These are phyloP conservation scores for Brachyalestes nurse DNA, from an alignment of 2,797 vertebrate species.

Conservation along the genomic window DNA sequence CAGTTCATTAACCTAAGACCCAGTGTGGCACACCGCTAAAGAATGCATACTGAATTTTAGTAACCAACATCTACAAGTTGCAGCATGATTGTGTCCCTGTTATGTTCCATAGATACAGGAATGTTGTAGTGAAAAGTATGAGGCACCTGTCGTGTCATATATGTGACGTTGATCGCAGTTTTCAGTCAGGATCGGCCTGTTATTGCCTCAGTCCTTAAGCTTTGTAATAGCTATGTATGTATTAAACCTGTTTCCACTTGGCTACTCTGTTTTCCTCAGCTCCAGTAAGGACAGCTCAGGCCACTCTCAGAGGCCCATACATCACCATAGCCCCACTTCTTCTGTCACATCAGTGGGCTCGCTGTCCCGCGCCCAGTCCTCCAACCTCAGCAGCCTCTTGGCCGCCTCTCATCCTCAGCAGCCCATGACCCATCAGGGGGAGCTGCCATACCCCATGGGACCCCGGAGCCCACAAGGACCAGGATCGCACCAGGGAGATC, in stretches of 20 bases:
- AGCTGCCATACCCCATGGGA: constrained; percentile 74
- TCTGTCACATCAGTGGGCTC: constrained; percentile 92
- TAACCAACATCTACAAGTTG: constrained; percentile 62
- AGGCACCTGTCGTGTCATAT: constrained; percentile 33
- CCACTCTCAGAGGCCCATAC: constrained; percentile 83
- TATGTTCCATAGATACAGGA: constrained; percentile 57
- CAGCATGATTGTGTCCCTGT: constrained; percentile 60
- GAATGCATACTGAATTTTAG: constrained; percentile 58
- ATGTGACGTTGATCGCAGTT: too few relatives aligned
- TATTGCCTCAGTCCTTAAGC: too few relatives aligned
- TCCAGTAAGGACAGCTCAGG: constrained; percentile 85
- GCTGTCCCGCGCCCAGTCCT: constrained; percentile 89
- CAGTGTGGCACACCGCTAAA: constrained; percentile 59
- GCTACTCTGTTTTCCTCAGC: constrained; percentile 73
- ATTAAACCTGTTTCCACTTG: not conserved
- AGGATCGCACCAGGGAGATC: constrained; percentile 77
- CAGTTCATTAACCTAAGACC: constrained; percentile 51
- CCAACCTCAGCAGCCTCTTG: constrained; percentile 84
- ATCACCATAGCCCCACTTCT: constrained; percentile 95
- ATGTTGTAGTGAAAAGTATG: constrained; percentile 52
- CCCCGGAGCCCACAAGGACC: constrained; percentile 71
- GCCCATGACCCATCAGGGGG: constrained; percentile 78
- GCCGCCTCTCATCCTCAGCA: constrained; percentile 74
- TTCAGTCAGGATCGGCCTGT: too few relatives aligned
- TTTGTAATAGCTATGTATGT: not conserved